These are phyloP conservation scores for Platycheirus rosarum DNA, from an alignment of 2,888 invertebrate species.

Conservation along the genomic window DNA sequence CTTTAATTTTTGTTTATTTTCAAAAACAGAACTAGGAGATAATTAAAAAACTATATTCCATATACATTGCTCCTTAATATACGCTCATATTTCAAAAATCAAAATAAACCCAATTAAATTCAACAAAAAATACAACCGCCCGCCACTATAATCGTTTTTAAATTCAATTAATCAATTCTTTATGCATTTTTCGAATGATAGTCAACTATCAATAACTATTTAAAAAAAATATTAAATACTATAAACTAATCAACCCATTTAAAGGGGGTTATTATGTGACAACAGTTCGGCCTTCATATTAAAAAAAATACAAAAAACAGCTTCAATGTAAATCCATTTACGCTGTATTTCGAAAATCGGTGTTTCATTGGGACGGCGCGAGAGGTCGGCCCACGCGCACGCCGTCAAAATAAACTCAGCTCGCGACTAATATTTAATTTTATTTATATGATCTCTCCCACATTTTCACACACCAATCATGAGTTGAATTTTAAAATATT, in stretches of 20 bases:
- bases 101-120: constrained; percentile 22
- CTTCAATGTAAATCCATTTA: constrained; percentile 26
- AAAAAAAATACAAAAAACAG: not conserved
- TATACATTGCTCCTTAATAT: too few species aligned
- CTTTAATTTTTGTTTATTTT: not conserved
- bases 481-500: not conserved
- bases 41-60: not conserved
- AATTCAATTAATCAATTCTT: constrained; percentile 7
- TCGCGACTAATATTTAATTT: constrained; percentile 66
- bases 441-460: constrained; percentile 37
- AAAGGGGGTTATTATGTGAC: constrained; percentile 14
- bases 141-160: not conserved
- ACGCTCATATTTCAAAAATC: too few species aligned
- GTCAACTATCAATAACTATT: not conserved
- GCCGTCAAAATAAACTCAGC: constrained; percentile 50
- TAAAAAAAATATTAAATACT: not conserved
- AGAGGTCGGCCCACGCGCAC: constrained; percentile 52
- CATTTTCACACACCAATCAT: not conserved
- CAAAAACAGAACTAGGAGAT: not conserved
- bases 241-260: too few species aligned
- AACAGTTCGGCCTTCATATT: constrained; percentile 1
- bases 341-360: not conserved
- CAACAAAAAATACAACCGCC: too few species aligned
- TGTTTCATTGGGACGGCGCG: constrained; percentile 16
- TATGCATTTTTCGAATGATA: not conserved